Evolutionary conservation across 2,113 vertebrate genomes (phyloP).

Genomic region (Chlorodrepanis virens): DNA sequence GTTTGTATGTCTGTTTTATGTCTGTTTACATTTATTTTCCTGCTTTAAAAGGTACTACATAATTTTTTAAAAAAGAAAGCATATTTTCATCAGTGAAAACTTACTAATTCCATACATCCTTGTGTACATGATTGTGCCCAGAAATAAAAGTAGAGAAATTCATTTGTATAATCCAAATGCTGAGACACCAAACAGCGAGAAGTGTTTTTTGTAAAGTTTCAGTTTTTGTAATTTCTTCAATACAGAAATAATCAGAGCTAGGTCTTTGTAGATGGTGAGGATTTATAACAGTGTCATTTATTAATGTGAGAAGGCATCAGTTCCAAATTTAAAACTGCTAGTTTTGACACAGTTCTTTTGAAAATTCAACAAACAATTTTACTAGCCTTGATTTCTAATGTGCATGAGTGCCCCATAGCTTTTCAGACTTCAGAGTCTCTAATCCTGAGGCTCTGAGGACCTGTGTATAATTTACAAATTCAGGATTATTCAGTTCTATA

Average conservation of each 20-base stretch:
- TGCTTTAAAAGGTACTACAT: background rate
- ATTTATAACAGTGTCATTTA: background rate
- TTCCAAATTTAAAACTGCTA: background rate
- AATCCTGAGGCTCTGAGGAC: background rate
- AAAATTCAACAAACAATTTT: background rate
- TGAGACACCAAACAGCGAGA: background rate
- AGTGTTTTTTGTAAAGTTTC: background rate
- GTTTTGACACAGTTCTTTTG: background rate
- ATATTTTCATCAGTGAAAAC: background rate
- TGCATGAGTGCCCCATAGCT: background rate
- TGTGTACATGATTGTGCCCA: background rate
- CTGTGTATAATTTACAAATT: fast-evolving
- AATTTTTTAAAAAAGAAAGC: background rate
- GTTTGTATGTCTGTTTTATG: background rate
- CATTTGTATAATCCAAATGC: background rate
- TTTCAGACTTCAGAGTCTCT: background rate
- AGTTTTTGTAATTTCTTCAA: background rate
- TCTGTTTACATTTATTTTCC: background rate
- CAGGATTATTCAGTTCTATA: background rate
- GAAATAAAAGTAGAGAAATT: background rate
- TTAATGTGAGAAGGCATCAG: background rate
- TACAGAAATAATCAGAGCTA: background rate
- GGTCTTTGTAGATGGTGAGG: background rate
- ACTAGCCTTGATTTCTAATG: background rate
- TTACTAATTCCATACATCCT: background rate